These are phyloP conservation scores for Pachypeltis micranthus DNA, from an alignment of 1,140 invertebrate genomes.

Conservation along the genomic window DNA sequence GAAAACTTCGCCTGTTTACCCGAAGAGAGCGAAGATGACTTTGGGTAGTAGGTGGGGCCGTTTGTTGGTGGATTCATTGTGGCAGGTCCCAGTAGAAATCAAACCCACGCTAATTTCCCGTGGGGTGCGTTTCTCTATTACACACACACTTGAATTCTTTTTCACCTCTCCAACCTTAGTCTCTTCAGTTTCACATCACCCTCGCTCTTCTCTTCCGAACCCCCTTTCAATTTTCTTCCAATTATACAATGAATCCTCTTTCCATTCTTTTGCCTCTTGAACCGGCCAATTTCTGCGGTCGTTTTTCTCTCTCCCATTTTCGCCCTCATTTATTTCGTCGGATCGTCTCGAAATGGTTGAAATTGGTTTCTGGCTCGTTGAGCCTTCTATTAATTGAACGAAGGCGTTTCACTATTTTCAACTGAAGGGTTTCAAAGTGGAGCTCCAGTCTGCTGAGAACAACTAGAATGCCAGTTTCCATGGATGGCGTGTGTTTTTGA, in stretches of 20 bases:
- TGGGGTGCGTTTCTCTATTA: slow-evolving; percentile 15
- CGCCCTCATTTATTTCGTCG: neutral
- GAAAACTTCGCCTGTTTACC: too few relatives aligned
- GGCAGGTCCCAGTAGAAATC: slow-evolving; percentile 15
- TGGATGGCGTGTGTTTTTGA: too few relatives aligned
- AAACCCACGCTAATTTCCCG: slow-evolving; percentile 13
- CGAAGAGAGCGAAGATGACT: too few relatives aligned
- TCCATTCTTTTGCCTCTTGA: too few relatives aligned
- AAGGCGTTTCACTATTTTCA: too few relatives aligned
- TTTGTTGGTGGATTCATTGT: slow-evolving; percentile 12
- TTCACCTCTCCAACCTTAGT: neutral
- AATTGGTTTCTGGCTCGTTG: neutral
- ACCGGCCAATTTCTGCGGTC: too few relatives aligned
- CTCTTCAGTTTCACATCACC: neutral
- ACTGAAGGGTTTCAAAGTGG: too few relatives aligned
- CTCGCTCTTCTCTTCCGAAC: neutral
- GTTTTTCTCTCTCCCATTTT: neutral
- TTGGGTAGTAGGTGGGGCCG: neutral
- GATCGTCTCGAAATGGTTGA: neutral
- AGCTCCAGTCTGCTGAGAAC: too few relatives aligned
- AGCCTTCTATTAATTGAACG: neutral
- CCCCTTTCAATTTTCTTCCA: slow-evolving; percentile 3
- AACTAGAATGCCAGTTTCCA: too few relatives aligned
- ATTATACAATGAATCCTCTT: neutral
- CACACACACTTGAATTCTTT: slow-evolving; percentile 14